phyloP scores from a whole-genome alignment of 30 jellyfish, hydroid and myxozoan genomes.

The Pseudorhiza aurosa region DNA sequence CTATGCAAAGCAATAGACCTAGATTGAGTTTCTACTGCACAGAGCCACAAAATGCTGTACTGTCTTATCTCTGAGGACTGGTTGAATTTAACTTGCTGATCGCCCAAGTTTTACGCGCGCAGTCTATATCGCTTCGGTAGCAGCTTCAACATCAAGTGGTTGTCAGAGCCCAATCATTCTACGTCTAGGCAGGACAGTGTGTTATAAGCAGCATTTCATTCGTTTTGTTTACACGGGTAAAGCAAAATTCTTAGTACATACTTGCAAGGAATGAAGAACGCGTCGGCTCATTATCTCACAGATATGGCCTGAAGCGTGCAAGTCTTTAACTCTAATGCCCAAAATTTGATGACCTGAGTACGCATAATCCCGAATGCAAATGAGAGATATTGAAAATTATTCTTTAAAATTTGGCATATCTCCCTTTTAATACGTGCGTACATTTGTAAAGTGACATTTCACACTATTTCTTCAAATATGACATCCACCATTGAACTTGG shows the following conservation, averaged over 20 bases:
- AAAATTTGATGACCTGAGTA: background rate
- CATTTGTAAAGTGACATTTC: background rate
- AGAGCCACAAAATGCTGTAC: no score
- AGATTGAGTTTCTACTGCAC: no score
- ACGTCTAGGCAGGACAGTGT: conserved; percentile 4
- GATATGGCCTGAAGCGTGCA: background rate
- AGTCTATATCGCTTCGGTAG: no score
- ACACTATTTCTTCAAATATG: background rate
- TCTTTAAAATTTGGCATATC: background rate
- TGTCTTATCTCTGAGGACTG: no score
- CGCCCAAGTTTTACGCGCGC: no score
- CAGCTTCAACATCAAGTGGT: background rate
- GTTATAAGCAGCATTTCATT: no score
- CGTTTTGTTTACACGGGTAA: background rate
- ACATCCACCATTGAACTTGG: background rate
- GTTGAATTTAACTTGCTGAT: no score
- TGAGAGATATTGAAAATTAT: background rate
- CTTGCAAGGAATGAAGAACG: background rate
- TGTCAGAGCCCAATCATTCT: background rate
- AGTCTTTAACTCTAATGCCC: background rate
- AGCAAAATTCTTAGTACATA: background rate
- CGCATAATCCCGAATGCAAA: background rate
- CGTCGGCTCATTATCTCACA: background rate
- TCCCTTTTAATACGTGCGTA: background rate
- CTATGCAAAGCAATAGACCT: no score